Percentiles rank a stretch among this genome's conserved stretches.
phyloP scores from a whole-genome alignment of 2,797 vertebrate species.

The Amblyopsis hoosieri region DNA sequence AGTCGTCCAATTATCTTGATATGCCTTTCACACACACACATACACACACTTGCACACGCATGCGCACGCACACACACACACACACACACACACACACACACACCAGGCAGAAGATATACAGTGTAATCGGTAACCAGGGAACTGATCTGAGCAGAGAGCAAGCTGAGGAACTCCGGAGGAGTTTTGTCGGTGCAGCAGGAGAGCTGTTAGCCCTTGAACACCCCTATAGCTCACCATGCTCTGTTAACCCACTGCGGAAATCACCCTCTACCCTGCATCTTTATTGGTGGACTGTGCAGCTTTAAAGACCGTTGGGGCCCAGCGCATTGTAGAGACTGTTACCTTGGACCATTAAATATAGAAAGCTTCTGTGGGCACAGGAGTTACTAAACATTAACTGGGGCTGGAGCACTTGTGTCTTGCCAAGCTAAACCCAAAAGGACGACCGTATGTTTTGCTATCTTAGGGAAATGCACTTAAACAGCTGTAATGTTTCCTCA shows the following conservation, averaged over 20 bases:
- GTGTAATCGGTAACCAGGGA: conserved; percentile 60
- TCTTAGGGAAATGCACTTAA: conserved; percentile 7
- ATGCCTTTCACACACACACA: neutral
- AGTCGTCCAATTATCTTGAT: neutral
- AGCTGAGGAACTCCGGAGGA: conserved; percentile 32
- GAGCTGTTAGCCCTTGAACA: conserved; percentile 47
- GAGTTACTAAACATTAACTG: conserved; percentile 28
- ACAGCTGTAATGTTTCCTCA: neutral
- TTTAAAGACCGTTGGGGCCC: conserved; percentile 41
- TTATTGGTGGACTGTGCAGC: conserved; percentile 33
- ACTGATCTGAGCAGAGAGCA: conserved; percentile 50
- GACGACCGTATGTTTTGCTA: conserved; percentile 1
- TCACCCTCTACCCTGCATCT: conserved; percentile 31
- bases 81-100: conserved; percentile 28
- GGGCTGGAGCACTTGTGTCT: neutral
- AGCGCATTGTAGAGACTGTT: conserved; percentile 28
- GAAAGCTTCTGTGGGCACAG: conserved; percentile 21
- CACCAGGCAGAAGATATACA: conserved; percentile 57
- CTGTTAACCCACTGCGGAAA: conserved; percentile 47
- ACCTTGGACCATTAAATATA: conserved; percentile 37
- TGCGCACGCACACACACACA: neutral
- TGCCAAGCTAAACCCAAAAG: neutral
- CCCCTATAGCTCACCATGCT: conserved; percentile 42
- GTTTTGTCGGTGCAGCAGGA: conserved; percentile 48
- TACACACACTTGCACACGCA: neutral